Percentiles rank a stretch among this genome's conserved stretches.
Conservation (phyloP, 2,888 invertebrate species). For the Agonopterix subpropinquella region DNA sequence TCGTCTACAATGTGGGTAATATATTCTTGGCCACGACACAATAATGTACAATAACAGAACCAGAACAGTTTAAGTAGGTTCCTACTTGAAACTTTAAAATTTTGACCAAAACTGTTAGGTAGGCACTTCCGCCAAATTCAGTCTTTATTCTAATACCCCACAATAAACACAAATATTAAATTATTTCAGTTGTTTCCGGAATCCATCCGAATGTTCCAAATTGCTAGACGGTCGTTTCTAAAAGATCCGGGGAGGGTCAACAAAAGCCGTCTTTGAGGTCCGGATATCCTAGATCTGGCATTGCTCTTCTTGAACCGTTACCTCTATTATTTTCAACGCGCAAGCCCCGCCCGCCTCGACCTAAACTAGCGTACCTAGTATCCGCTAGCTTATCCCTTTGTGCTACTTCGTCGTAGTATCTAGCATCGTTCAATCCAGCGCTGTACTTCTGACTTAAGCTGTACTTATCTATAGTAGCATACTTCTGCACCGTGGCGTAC, state of each 20-base stretch:
- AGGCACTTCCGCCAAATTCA: conserved; percentile 67
- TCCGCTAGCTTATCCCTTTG: conserved; percentile 70
- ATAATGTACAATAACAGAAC: too few species aligned
- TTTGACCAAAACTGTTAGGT: conserved; percentile 39
- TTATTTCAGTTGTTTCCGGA: conserved; percentile 21
- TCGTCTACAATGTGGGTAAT: not conserved
- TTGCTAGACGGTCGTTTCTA: conserved; percentile 64
- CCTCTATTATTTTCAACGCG: conserved; percentile 57
- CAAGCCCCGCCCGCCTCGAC: conserved; percentile 55
- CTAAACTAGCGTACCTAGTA: conserved; percentile 69
- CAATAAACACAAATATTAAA: conserved; percentile 31
- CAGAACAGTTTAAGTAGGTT: too few species aligned
- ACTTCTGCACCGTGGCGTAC: conserved; percentile 70
- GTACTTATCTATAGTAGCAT: conserved; percentile 72
- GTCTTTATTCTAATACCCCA: conserved; percentile 61
- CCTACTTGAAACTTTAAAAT: not conserved
- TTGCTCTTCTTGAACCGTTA: conserved; percentile 56
- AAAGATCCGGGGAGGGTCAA: conserved; percentile 78
- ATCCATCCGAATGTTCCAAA: conserved; percentile 23
- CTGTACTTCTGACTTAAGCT: conserved; percentile 72
- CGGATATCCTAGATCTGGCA: conserved; percentile 71
- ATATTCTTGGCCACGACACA: too few species aligned
- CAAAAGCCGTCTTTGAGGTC: conserved; percentile 83
- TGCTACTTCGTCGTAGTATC: conserved; percentile 70
- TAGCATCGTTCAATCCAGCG: conserved; percentile 69